Evolutionary conservation across 2,888 invertebrate species (phyloP), one percentile per base, ranked within the genome.

Genomic region (Eupithecia exiguata): DNA sequence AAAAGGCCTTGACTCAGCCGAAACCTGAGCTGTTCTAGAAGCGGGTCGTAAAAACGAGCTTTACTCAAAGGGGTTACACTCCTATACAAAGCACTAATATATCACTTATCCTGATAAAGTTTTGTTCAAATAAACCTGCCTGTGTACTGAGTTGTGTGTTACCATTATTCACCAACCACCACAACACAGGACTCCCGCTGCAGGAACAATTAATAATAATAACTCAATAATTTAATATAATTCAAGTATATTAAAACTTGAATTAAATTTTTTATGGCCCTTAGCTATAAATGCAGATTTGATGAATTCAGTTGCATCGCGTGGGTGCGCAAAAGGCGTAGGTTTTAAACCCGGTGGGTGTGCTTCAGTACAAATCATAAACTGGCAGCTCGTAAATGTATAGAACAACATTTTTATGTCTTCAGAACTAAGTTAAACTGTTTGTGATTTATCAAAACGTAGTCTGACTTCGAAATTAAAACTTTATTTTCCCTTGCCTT

Each of bases 391-490:
- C 63, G 38, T 65, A 38, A 38, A 65, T 21, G 4, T 1, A 7
- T 36, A 25, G 58, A 58, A 58, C 14, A 58, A 36, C n/a, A 38
- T n/a, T n/a, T 38, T 65, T 38, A 65, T 65, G 38, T 65, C n/a
- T 36, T 38, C 63, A n/a, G n/a, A 36, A 58, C 58, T 58, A 58
- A 65, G 63, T 65, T 65, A 65, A 65, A 65, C 35, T 35, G 38
- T 65, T 65, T 65, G n/a, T 38, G 36, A n/a, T 63, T 63, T 38
- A 65, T 65, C 5, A n/a, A n/a, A 65, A 65, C 63, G 63, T 63
- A 36, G 21, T 65, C 5, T n/a, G 1, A 36, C 36, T 53, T 12
- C 21, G 53, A 21, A 53, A 21, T 53, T n/a, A 5, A n/a, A 21
- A 21, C 3, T 53, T n/a, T 21, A 21, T 53, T 53, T 46, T 21